Conservation (phyloP, 1,140 invertebrate genomes). For the Rhagoletis pomonella region DNA sequence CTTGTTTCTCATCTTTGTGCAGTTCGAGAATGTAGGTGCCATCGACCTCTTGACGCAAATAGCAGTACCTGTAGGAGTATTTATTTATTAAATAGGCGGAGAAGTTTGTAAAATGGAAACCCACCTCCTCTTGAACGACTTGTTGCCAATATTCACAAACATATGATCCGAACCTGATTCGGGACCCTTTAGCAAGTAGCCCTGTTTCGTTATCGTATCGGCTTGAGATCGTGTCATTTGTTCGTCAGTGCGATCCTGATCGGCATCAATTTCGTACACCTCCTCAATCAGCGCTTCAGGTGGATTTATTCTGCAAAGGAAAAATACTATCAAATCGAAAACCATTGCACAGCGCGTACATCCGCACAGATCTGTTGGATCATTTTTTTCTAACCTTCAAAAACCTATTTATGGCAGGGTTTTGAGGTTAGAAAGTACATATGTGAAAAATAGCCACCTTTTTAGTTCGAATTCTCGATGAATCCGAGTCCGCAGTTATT, state of each 20-base stretch:
- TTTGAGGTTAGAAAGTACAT: too few relatives aligned
- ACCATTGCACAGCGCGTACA: too few relatives aligned
- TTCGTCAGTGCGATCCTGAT: constrained; percentile 87
- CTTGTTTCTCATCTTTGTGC: constrained; percentile 94
- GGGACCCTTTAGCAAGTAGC: constrained; percentile 92
- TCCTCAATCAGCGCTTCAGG: constrained; percentile 83
- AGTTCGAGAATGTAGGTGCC: constrained; percentile 93
- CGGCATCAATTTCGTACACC: constrained; percentile 90
- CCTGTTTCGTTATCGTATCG: constrained; percentile 89
- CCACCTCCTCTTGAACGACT: constrained; percentile 89
- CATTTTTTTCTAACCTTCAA: too few relatives aligned
- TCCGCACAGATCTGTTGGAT: too few relatives aligned
- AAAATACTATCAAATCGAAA: too few relatives aligned
- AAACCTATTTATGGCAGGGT: too few relatives aligned
- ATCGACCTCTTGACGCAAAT: constrained; percentile 90
- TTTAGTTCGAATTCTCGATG: too few relatives aligned
- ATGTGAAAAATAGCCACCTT: too few relatives aligned
- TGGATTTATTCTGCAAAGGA: constrained; percentile 63
- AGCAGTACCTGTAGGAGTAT: constrained; percentile 81
- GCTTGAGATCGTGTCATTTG: constrained; percentile 79
- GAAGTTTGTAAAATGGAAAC: too few relatives aligned
- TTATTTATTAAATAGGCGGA: background rate
- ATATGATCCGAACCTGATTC: constrained; percentile 88
- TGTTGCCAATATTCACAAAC: constrained; percentile 89
- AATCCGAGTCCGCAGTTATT: too few relatives aligned